Conservation (phyloP, 2,888 invertebrate species). For the Drosophila hamatofila region DNA sequence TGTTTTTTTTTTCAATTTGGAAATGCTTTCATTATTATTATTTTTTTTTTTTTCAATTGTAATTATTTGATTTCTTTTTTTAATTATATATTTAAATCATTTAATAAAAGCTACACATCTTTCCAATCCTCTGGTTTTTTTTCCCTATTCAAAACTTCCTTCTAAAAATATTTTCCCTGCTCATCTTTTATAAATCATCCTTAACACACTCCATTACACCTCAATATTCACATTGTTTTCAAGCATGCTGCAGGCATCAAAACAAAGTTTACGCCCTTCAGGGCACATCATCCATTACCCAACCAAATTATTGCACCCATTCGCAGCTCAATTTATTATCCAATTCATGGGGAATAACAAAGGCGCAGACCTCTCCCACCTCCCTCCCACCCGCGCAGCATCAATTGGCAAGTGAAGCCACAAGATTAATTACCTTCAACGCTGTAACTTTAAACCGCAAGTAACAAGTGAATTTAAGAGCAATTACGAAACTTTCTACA, state of each 20-base stretch:
- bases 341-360: slow-evolving; percentile 18
- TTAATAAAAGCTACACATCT: no score
- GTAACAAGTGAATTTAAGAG: slow-evolving; percentile 27
- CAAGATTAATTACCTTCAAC: slow-evolving; percentile 45
- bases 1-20: no score
- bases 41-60: no score
- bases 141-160: neutral
- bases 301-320: slow-evolving; percentile 34
- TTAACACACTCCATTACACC: slow-evolving; percentile 1
- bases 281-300: slow-evolving; percentile 35
- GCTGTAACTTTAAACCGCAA: slow-evolving; percentile 14
- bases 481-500: slow-evolving; percentile 48
- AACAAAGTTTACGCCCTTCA: slow-evolving; percentile 4
- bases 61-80: neutral
- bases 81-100: neutral
- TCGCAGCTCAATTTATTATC: slow-evolving; percentile 40
- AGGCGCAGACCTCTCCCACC: neutral
- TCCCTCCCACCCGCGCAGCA: no score
- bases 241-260: slow-evolving; percentile 3
- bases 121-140: no score
- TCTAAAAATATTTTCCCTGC: neutral
- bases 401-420: slow-evolving; percentile 1
- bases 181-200: neutral
- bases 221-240: slow-evolving; percentile 5
- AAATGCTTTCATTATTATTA: no score